Evolutionary conservation across 2,888 invertebrate species (phyloP).

Genomic region (Steinernema hermaphroditum): DNA sequence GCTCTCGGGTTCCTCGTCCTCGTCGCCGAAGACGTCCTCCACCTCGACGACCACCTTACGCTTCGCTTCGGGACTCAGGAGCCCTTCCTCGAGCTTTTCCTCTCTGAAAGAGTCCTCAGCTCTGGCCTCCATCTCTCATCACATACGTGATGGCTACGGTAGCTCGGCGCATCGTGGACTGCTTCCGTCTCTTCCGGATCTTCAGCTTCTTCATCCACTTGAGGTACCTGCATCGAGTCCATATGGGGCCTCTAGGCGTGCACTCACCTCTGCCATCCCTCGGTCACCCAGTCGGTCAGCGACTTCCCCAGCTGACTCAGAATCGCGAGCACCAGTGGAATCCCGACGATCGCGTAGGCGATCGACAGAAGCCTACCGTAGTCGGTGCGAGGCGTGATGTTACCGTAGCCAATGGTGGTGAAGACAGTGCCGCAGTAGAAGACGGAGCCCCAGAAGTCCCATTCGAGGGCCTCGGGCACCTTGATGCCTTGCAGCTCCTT

Average conservation of each 20-base stretch:
- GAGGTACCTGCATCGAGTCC: neutral
- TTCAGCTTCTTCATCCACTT: conserved; percentile 37
- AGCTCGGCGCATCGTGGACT: neutral
- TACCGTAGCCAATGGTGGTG: conserved; percentile 70
- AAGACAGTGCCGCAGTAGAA: conserved; percentile 69
- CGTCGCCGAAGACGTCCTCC: conserved; percentile 27
- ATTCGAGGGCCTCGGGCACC: conserved; percentile 57
- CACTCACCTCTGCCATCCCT: conserved; percentile 38
- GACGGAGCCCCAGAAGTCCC: conserved; percentile 68
- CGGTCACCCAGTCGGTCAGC: conserved; percentile 49
- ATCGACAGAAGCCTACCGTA: conserved; percentile 85
- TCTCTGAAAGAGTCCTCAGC: neutral
- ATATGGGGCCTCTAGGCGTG: neutral
- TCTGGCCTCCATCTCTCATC: too few relatives aligned
- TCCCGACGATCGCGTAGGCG: conserved; percentile 85
- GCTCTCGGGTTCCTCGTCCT: conserved; percentile 42
- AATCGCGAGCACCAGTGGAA: conserved; percentile 86
- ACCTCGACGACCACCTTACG: conserved; percentile 3
- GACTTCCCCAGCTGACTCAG: conserved; percentile 91
- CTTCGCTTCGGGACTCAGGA: neutral
- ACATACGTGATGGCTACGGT: neutral
- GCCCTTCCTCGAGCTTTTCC: neutral
- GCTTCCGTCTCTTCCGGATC: conserved; percentile 13
- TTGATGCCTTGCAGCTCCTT: conserved; percentile 47
- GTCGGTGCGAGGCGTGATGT: conserved; percentile 85